A percentile compares a stretch with the other conserved stretches of the same genome.
These are phyloP conservation scores for Pilophorus perplexus DNA, from an alignment of 2,888 invertebrate genomes.

Conservation along the genomic window DNA sequence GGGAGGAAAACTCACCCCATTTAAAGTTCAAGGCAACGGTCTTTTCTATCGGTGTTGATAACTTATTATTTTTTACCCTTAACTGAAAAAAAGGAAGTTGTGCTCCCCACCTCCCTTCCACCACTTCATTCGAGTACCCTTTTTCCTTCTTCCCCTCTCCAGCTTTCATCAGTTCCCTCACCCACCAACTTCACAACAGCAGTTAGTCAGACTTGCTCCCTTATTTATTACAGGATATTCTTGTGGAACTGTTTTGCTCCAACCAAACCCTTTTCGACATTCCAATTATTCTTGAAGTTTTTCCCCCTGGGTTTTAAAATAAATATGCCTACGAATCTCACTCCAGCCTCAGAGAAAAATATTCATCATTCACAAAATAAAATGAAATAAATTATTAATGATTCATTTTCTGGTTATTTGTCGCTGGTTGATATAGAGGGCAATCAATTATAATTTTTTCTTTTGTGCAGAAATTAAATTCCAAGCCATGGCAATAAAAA, in stretches of 20 bases:
- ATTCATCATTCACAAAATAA: too few relatives aligned
- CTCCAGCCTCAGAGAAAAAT: too few relatives aligned
- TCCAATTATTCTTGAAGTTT: constrained; percentile 33
- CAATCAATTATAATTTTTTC: too few relatives aligned
- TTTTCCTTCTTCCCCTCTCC: constrained; percentile 18
- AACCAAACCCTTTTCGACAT: constrained; percentile 20
- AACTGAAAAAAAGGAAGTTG: constrained; percentile 22
- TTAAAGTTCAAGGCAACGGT: constrained; percentile 40
- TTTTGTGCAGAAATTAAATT: too few relatives aligned
- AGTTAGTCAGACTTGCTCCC: constrained; percentile 39
- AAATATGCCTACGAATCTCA: too few relatives aligned
- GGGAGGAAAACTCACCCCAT: constrained; percentile 39
- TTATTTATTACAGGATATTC: constrained; percentile 38
- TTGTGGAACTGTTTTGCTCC: constrained; percentile 34
- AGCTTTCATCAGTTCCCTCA: constrained; percentile 2
- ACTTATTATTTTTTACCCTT: constrained; percentile 45
- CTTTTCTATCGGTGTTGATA: constrained; percentile 42
- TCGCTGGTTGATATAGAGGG: too few relatives aligned
- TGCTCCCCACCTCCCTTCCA: too few relatives aligned
- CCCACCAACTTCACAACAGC: constrained; percentile 37
- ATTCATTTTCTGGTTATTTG: too few relatives aligned
- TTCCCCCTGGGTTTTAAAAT: too few relatives aligned
- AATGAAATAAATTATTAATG: too few relatives aligned
- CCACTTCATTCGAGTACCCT: too few relatives aligned
- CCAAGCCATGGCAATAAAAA: too few relatives aligned